Evolutionary conservation across 2,797 vertebrate genomes (phyloP).

Genomic region (Eulemur coronatus): DNA sequence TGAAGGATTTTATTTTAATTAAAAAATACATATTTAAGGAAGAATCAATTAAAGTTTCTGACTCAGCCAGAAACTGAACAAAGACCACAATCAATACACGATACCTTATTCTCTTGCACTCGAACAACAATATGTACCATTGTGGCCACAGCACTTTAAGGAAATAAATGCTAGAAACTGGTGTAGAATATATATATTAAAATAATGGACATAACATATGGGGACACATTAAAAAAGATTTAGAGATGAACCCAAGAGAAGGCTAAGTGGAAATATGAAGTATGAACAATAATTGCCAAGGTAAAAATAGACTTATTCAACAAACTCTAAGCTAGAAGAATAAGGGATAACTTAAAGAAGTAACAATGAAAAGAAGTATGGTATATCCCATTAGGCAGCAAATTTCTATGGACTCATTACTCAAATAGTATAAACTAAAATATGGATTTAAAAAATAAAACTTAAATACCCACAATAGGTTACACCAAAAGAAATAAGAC

Average conservation of each 20-base stretch:
- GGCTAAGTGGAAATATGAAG: background rate
- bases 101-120: background rate
- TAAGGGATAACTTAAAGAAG: constrained; percentile 1
- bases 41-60: constrained; percentile 3
- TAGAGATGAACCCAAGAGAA: background rate
- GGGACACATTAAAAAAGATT: background rate
- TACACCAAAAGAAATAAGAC: background rate
- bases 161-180: constrained; percentile 27
- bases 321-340: background rate
- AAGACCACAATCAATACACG: background rate
- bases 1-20: background rate
- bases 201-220: background rate
- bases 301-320: constrained; percentile 32
- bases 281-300: background rate
- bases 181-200: constrained; percentile 15
- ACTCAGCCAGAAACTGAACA: background rate
- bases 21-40: background rate
- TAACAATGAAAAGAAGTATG: background rate
- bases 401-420: constrained; percentile 28
- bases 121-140: background rate
- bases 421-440: constrained; percentile 51
- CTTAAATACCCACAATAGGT: background rate
- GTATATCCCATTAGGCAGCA: background rate
- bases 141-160: background rate
- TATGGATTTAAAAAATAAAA: constrained; percentile 31